Evolutionary conservation across 2,113 vertebrate genomes (phyloP).

Genomic region (Calidris pygmaea): DNA sequence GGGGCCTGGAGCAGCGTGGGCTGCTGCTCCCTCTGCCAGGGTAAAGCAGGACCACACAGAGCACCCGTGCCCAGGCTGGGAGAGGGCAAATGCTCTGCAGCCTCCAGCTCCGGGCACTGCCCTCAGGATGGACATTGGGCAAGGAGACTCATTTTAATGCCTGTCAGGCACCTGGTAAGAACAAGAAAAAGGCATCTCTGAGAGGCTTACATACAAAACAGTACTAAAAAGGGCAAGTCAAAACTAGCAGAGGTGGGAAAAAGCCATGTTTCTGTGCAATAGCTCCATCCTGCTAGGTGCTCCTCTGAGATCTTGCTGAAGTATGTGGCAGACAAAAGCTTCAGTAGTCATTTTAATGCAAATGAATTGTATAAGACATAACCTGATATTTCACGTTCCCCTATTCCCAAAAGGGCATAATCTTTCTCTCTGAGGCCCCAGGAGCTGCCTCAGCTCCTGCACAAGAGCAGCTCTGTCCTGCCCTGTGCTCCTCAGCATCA

Average conservation of each 20-base stretch:
- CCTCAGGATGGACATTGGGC: background rate
- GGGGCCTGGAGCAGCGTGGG: background rate
- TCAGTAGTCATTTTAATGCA: constrained; percentile 24
- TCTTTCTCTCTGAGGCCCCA: background rate
- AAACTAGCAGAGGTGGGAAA: background rate
- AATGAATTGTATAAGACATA: background rate
- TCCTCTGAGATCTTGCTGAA: constrained; percentile 17
- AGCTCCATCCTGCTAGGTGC: background rate
- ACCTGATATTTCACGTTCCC: background rate
- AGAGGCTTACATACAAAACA: background rate
- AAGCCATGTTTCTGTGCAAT: background rate
- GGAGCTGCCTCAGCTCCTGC: background rate
- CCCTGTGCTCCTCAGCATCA: background rate
- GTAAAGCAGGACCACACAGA: background rate
- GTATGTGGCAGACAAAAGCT: background rate
- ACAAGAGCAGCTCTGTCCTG: background rate
- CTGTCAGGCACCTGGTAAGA: background rate
- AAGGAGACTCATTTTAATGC: background rate
- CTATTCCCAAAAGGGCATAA: background rate
- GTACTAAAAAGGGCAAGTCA: background rate
- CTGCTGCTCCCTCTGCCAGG: background rate
- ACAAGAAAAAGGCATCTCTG: background rate
- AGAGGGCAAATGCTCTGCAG: background rate
- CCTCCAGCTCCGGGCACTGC: background rate
- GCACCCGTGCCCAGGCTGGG: background rate